Evolutionary conservation across 2,797 vertebrate genomes (phyloP), one percentile per base, ranked within the genome.

Genomic region (Thalassophryne amazonica): DNA sequence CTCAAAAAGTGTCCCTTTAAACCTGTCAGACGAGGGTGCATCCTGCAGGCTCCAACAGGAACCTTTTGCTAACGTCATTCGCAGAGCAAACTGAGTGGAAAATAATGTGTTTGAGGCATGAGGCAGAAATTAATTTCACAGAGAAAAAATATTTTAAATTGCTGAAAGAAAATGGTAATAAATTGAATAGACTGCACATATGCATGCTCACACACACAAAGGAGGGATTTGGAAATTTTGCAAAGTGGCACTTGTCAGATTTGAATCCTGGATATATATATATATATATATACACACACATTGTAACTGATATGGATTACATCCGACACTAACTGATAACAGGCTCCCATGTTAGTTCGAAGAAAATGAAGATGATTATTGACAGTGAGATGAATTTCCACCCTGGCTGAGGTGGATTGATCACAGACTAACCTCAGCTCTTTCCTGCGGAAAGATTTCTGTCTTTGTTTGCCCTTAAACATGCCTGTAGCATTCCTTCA

Each of bases 401-500:
- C 45, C 12, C 19, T 65, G 52, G 22, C 68, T 37, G 19, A 21
- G 27, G 37, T 38, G 33, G 49, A 73, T 50, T 59, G 27, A 76
- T 70, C 19, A 27, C 27, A 47, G 50, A 36, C 56, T 28, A 22
- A 40, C 49, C 46, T 78, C 39, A 60, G 21, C 27, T 55, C 35
- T 25, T 52, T n/a, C 57, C 25, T 22, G 28, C 40, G 2, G 1
- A 33, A 40, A 29, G 13, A 43, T 22, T 34, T 27, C 15, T 22
- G 14, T 36, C 32, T 52, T 15, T 23, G 38, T 62, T 76, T 28
- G 50, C 76, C 78, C 57, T 74, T 73, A 78, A 87, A 87, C 73
- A 61, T 9, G 86, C 87, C 87, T 77, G 75, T 76, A 86, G 89
- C 83, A 20, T 69, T 88, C 74, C 78, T 88, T 54, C 60, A 81